A percentile compares a stretch with the other conserved stretches of the same genome.
phyloP scores from a whole-genome alignment of 2,113 vertebrate genomes.

The Macquaria ambigua region DNA sequence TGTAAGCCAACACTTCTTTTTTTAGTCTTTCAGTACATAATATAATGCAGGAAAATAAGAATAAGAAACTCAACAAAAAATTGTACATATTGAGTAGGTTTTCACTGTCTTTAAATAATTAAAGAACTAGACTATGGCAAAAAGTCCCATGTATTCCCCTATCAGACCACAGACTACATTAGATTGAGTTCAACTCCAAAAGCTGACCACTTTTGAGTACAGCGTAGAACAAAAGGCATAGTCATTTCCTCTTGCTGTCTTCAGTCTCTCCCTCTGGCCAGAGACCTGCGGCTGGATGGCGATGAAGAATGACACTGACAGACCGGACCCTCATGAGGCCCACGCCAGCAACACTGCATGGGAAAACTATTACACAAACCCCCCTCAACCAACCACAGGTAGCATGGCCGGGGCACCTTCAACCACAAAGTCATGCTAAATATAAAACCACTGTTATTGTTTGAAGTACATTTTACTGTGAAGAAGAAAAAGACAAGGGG shows the following conservation, averaged over 20 bases:
- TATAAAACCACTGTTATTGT: constrained; percentile 67
- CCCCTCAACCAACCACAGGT: constrained; percentile 65
- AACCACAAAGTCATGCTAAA: constrained; percentile 63
- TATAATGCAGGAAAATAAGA: neutral
- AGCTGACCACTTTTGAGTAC: constrained; percentile 55
- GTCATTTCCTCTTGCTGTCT: constrained; percentile 67
- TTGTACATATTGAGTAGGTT: neutral
- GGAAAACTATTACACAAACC: constrained; percentile 79
- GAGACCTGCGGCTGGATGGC: constrained; percentile 69
- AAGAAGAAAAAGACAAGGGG: constrained; percentile 20
- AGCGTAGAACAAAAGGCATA: constrained; percentile 55
- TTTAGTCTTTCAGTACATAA: neutral
- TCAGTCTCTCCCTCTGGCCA: constrained; percentile 41
- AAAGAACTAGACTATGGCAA: neutral
- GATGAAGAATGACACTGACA: constrained; percentile 70
- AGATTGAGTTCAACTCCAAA: constrained; percentile 28
- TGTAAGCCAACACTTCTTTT: constrained; percentile 1
- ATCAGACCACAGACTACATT: constrained; percentile 56
- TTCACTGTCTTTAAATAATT: neutral
- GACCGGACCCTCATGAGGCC: constrained; percentile 58
- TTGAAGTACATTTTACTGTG: constrained; percentile 41
- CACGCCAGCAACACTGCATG: constrained; percentile 64
- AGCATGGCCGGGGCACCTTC: constrained; percentile 64
- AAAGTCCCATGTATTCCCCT: constrained; percentile 42
- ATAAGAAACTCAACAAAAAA: neutral